These are phyloP conservation scores for Paralvinella palmiformis DNA, from an alignment of 1,140 invertebrate species.

Conservation along the genomic window DNA sequence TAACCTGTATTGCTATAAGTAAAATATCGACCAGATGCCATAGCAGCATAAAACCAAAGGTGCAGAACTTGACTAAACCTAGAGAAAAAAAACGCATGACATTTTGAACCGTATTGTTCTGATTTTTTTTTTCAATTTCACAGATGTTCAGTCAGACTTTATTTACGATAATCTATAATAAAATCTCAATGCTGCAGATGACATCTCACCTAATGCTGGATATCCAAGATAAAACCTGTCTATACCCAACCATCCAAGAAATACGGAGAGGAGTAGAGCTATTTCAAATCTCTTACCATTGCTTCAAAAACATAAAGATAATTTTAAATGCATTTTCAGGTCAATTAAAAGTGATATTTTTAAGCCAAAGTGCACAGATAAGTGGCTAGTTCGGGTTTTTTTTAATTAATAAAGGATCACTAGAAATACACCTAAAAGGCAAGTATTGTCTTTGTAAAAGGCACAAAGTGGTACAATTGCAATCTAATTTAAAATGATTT, in stretches of 20 bases:
- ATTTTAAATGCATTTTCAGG: too few relatives aligned
- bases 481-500: too few relatives aligned
- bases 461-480: too few relatives aligned
- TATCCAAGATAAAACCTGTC: slow-evolving; percentile 97
- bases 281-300: slow-evolving; percentile 92
- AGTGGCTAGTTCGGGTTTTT: too few relatives aligned
- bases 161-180: not conserved
- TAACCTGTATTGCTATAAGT: slow-evolving; percentile 79
- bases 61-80: slow-evolving; percentile 89
- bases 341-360: too few relatives aligned
- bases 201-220: slow-evolving; percentile 65
- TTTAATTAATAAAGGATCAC: too few relatives aligned
- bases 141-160: not conserved
- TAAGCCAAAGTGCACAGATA: too few relatives aligned
- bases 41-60: slow-evolving; percentile 93
- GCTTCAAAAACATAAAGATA: too few relatives aligned
- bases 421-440: too few relatives aligned
- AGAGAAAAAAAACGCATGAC: slow-evolving; percentile 17
- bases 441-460: too few relatives aligned
- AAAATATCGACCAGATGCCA: slow-evolving; percentile 90
- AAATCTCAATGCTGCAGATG: not conserved
- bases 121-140: not conserved
- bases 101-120: not conserved
- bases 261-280: slow-evolving; percentile 85
- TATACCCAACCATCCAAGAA: slow-evolving; percentile 91